Base-by-base conservation (phyloP, 1,140 invertebrate species). In the Sitophilus oryzae region DNA sequence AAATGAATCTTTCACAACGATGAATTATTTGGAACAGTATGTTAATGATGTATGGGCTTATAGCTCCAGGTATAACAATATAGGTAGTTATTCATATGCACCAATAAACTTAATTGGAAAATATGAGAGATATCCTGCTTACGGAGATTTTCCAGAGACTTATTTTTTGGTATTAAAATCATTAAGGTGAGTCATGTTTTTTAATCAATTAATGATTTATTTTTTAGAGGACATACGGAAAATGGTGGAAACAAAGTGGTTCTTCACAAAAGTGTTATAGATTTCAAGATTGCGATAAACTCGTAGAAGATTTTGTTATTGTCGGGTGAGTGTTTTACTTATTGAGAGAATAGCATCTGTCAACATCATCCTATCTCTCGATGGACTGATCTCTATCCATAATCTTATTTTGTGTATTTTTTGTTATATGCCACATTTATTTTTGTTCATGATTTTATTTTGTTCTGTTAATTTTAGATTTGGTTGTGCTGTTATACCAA, bases 231-330 rank as follows among this genome's bases (percentile, higher is more conserved):
- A 90, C 88, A 3, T 93, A 93, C 75, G 91, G 91, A 9, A 82
- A 76, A 48, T 95, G 91, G 91, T 93, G 91, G 90, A 79, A 87
- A 34, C 75, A 82, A 63, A 84, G 83, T 3, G 87, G 87, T 38
- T 88, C 86, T 9, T 76, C 73, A 60, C 78, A 78, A 56, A 71
- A 74, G 52, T 78, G 84, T 62, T 91, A 88, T 61, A 84, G 86
- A 79, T 79, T 82, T 23, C 83, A 86, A 67, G 86, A 87, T 68
- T 81, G 82, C 65, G 77, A 80, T 44, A 61, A 74, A 34, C 75
- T 86, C 15, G 85, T 88, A 68, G 83, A 92, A 69, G 91, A 95
- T 77, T 95, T 84, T 74, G 84, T 95, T 69, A 88, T 88, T 89
- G 44, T 68, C 47, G 43, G 55, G 61, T 68, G 70, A 68, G 56